Conservation (phyloP, 2,797 vertebrate genomes). For the Pangasius djambal region DNA sequence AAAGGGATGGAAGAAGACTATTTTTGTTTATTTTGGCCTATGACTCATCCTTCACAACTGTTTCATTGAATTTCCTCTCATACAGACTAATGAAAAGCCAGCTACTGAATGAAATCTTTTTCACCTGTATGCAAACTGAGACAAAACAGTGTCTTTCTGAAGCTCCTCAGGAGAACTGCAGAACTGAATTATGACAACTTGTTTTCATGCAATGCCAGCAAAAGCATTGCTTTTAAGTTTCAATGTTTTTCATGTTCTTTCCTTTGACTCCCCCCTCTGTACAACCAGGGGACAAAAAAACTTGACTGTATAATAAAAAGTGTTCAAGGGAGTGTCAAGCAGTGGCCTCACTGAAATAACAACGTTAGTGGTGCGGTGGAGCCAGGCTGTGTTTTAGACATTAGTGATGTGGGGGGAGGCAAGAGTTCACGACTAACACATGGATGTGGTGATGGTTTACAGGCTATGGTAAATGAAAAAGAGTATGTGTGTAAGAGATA, state of each 20-base stretch:
- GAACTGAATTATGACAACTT: slow-evolving; percentile 34
- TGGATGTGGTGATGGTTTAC: background rate
- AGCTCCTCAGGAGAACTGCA: background rate
- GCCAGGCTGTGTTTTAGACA: slow-evolving; percentile 65
- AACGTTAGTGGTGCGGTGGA: slow-evolving; percentile 13
- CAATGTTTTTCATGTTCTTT: slow-evolving; percentile 43
- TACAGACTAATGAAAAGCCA: slow-evolving; percentile 9
- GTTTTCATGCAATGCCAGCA: slow-evolving; percentile 42
- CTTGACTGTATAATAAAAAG: slow-evolving; percentile 55
- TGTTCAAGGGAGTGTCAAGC: slow-evolving; percentile 53
- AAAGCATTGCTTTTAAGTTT: slow-evolving; percentile 56
- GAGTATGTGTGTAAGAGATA: background rate
- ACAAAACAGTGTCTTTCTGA: slow-evolving; percentile 21
- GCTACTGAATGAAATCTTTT: slow-evolving; percentile 41
- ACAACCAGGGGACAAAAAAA: slow-evolving; percentile 40
- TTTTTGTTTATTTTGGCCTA: slow-evolving; percentile 24
- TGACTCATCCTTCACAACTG: background rate
- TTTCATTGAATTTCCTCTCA: slow-evolving; percentile 7
- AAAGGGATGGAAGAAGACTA: background rate
- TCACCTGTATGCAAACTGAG: slow-evolving; percentile 29
- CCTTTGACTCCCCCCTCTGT: slow-evolving; percentile 20
- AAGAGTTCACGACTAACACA: slow-evolving; percentile 30
- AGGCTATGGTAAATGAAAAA: background rate
- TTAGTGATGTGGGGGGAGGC: slow-evolving; percentile 54
- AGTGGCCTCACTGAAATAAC: slow-evolving; percentile 56